These are phyloP conservation scores for Vidua chalybeata DNA, from an alignment of 2,113 vertebrate species.

Conservation along the genomic window DNA sequence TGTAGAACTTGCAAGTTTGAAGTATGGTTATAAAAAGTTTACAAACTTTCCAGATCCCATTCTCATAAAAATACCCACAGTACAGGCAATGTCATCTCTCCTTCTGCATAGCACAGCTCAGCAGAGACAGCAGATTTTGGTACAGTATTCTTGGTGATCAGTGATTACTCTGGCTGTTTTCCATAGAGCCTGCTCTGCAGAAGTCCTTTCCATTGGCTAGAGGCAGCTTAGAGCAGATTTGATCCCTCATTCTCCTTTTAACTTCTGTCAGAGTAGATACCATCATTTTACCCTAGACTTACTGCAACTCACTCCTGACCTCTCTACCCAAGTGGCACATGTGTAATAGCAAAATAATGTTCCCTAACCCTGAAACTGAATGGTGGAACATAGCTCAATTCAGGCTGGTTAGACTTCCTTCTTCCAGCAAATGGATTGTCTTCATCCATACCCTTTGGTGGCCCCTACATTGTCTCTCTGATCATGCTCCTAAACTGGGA, in stretches of 20 bases:
- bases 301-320: not conserved
- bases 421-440: not conserved
- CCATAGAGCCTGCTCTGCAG: not conserved
- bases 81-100: not conserved
- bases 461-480: not conserved
- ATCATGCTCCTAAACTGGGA: not conserved
- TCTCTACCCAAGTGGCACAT: not conserved
- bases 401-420: not conserved
- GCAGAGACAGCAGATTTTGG: not conserved
- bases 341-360: not conserved
- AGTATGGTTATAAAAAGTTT: not conserved
- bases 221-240: not conserved
- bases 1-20: not conserved
- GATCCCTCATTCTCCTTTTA: not conserved
- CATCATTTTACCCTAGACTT: not conserved
- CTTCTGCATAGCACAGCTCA: not conserved
- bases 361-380: not conserved
- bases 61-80: not conserved
- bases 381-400: not conserved
- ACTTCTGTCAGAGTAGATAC: not conserved
- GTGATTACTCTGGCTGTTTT: not conserved
- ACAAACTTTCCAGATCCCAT: not conserved
- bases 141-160: not conserved
- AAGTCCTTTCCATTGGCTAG: not conserved
- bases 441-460: not conserved